Evolutionary conservation across 2,888 invertebrate species (phyloP), one percentile per base, ranked within the genome.

Genomic region (Dicyrtoma fusca): DNA sequence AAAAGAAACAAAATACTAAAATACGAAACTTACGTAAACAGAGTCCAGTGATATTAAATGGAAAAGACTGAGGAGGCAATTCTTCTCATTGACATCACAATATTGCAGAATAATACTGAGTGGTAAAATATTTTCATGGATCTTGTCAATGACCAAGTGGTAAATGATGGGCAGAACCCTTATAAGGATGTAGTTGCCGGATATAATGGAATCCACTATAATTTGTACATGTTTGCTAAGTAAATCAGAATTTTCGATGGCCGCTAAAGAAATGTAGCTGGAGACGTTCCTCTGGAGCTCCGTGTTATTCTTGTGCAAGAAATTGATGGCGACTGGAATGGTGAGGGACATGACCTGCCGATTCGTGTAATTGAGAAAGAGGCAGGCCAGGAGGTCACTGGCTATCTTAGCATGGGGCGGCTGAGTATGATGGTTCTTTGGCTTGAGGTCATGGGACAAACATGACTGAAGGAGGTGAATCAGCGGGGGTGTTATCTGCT

Each of bases 401-500:
- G 95, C 95, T 82, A 97, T 96, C 86, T 97, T 97, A 61, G 95
- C 94, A 87, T 97, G 96, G 0, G 96, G 95, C 47, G 95, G 94
- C 85, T 96, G 95, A 82, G 92, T 92, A 84, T 93, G 92, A 80
- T 89, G 86, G 23, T 88, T 84, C 44, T 88, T 86, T 0, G 93
- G 92, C 85, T 92, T 91, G 79, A 95, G 86, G 84, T 94, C 94
- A 86, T 95, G 93, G 82, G 91, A 90, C 79, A 96, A 85, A 82
- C 95, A 96, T 44, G 92, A 91, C 85, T 94, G 92, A 74, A 97
- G 85, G 68, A 97, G 85, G 51, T 90, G 89, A 23, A 97, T 94
- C 77, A 97, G 85, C 0, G 92, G 89, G 65, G 89, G 88, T 64
- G 92, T 92, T 84, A 96, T 93, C 79, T 91, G 88, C 83, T 95